Percentiles rank a stretch among this genome's conserved stretches.
phyloP scores from a whole-genome alignment of 2,888 invertebrate species.

The Caenorhabditis sp. region DNA sequence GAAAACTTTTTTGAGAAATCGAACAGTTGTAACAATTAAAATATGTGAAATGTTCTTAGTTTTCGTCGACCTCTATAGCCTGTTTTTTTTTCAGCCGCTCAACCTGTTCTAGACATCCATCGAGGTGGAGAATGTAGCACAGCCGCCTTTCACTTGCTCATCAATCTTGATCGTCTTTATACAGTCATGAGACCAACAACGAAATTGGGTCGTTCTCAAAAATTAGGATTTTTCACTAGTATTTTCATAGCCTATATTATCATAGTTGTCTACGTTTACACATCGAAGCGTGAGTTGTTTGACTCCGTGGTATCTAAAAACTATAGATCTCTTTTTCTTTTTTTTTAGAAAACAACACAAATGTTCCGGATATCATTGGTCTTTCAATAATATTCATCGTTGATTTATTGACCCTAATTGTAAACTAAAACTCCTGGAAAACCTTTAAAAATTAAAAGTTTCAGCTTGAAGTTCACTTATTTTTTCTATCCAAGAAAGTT shows the following conservation, averaged over 20 bases:
- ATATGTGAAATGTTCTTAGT: too few species aligned
- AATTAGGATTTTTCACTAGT: not conserved
- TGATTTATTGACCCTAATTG: not conserved
- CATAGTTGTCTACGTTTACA: not conserved
- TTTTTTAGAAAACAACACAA: not conserved
- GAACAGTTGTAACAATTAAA: too few species aligned
- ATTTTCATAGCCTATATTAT: not conserved
- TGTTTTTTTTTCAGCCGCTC: not conserved
- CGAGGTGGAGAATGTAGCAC: not conserved
- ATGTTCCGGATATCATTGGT: not conserved
- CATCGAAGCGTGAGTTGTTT: not conserved
- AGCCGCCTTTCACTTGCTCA: not conserved
- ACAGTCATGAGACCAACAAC: not conserved
- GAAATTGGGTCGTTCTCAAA: not conserved
- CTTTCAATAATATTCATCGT: not conserved
- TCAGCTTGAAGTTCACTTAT: not conserved
- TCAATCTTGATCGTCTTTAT: not conserved
- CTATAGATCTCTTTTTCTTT: not conserved
- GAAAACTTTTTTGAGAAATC: too few species aligned
- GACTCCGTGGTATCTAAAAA: too few species aligned
- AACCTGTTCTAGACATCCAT: not conserved
- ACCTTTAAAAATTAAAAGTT: not conserved
- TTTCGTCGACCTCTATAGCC: too few species aligned
- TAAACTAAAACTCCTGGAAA: not conserved
- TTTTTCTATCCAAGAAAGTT: not conserved